These are phyloP conservation scores for Neosilurus hyrtlii DNA, from an alignment of 2,797 vertebrate species.

Conservation along the genomic window DNA sequence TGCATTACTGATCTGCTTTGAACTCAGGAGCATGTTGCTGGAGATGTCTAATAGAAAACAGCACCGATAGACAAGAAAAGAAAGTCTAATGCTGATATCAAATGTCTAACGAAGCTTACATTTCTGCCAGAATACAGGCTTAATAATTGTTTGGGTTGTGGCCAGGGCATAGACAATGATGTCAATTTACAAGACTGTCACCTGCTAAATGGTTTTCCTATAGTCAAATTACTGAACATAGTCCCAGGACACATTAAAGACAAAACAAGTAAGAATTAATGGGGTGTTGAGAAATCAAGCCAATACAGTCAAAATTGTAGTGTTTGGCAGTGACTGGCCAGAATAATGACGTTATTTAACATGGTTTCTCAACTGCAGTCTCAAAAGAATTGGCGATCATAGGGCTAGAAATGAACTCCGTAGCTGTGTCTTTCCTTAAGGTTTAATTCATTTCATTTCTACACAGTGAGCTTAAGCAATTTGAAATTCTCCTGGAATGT, in stretches of 20 bases:
- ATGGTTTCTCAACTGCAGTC: neutral
- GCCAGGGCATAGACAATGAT: conserved; percentile 9
- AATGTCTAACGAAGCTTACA: conserved; percentile 13
- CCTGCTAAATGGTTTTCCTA: conserved; percentile 29
- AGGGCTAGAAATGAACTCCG: conserved; percentile 6
- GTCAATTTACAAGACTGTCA: conserved; percentile 23
- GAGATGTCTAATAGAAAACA: conserved; percentile 10
- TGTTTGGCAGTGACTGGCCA: conserved; percentile 40
- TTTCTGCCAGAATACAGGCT: conserved; percentile 20
- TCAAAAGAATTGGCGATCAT: neutral
- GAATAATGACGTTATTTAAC: conserved; percentile 6
- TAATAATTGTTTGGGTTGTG: conserved; percentile 14
- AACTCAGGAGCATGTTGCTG: neutral
- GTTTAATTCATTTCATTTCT: neutral
- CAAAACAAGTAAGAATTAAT: conserved; percentile 42
- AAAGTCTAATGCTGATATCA: conserved; percentile 20
- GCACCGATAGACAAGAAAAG: neutral
- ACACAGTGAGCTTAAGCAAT: no score
- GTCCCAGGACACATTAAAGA: conserved; percentile 20
- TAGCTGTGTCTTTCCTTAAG: neutral
- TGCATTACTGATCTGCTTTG: neutral
- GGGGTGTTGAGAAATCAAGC: conserved; percentile 45
- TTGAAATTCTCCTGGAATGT: neutral
- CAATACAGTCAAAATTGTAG: conserved; percentile 35
- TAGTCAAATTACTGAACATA: conserved; percentile 20